A percentile compares a stretch with the other conserved stretches of the same genome.
phyloP scores from a whole-genome alignment of 2,113 vertebrate species.

The Catharus bicknelli region DNA sequence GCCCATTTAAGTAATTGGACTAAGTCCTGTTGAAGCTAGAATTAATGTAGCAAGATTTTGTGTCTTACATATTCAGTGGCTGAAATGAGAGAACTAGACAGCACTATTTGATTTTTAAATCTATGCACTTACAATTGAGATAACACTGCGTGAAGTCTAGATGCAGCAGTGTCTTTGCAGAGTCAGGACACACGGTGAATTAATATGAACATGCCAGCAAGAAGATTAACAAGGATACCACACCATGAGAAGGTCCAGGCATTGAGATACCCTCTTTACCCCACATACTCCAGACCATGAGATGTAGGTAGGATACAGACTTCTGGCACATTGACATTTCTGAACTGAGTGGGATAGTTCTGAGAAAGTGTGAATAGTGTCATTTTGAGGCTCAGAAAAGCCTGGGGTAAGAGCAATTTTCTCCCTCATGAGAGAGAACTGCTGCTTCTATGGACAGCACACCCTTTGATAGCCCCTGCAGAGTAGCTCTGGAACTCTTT shows the following conservation, averaged over 20 bases:
- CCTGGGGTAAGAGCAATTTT: neutral
- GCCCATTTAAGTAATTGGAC: neutral
- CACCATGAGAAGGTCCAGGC: neutral
- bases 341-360: neutral
- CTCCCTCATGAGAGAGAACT: neutral
- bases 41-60: neutral
- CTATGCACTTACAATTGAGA: neutral
- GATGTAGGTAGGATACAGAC: neutral
- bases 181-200: neutral
- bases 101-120: neutral
- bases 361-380: neutral
- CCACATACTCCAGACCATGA: neutral
- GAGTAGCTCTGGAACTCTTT: neutral
- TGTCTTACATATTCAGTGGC: neutral
- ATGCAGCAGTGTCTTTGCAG: neutral
- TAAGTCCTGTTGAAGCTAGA: neutral
- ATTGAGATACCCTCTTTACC: neutral
- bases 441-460: neutral
- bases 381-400: neutral
- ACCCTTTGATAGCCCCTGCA: fast-evolving
- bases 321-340: neutral
- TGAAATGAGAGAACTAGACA: neutral
- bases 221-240: neutral
- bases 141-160: neutral
- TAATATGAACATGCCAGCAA: neutral